These are phyloP conservation scores for Calameuta filiformis DNA, from an alignment of 2,888 invertebrate genomes.

Conservation along the genomic window DNA sequence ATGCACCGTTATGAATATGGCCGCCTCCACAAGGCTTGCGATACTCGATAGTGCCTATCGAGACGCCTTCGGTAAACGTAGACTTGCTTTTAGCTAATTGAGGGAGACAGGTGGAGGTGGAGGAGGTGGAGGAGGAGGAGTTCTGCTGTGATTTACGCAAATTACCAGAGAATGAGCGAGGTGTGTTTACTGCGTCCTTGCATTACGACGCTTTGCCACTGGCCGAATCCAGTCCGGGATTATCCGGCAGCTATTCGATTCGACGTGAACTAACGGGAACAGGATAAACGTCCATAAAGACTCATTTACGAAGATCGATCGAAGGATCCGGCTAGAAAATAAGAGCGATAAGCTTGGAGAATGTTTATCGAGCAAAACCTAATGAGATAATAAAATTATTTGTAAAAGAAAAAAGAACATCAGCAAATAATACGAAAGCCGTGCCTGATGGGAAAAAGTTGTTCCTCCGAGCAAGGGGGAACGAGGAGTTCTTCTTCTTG, in stretches of 20 bases:
- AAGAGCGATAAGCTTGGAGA: neutral
- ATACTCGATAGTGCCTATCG: constrained; percentile 45
- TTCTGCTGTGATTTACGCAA: no score
- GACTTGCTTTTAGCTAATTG: constrained; percentile 61
- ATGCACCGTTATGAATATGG: neutral
- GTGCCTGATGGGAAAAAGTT: neutral
- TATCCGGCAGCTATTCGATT: no score
- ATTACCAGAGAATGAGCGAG: neutral
- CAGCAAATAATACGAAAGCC: neutral
- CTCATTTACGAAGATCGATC: neutral
- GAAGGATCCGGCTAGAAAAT: neutral
- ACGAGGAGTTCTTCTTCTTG: neutral
- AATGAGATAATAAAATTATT: neutral
- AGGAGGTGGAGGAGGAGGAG: neutral
- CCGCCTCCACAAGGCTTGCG: constrained; percentile 9
- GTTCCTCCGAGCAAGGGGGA: neutral
- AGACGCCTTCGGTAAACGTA: constrained; percentile 48
- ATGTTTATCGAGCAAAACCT: no score
- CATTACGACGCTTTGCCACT: no score
- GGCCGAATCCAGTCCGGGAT: no score
- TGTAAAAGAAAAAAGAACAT: neutral
- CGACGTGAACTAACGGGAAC: no score
- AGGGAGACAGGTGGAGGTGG: constrained; percentile 27
- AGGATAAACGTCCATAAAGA: neutral
- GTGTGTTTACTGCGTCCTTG: no score